Evolutionary conservation across 2,113 vertebrate species (phyloP).

Genomic region (Sapayoa aenigma): DNA sequence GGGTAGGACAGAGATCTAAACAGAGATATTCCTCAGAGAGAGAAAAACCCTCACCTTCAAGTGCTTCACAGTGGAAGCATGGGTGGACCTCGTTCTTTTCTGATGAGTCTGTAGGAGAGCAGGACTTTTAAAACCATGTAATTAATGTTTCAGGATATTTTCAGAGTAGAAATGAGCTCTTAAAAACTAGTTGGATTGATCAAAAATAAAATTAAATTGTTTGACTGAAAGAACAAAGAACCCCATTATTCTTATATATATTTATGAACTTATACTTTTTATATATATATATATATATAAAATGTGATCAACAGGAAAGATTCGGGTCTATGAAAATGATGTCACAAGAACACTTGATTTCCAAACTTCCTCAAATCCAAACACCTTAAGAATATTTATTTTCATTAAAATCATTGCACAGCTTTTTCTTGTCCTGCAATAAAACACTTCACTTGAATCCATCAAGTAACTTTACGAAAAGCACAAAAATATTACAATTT

Average conservation of each 20-base stretch:
- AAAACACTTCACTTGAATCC: not conserved
- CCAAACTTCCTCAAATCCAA: not conserved
- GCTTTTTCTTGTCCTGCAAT: not conserved
- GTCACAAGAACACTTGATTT: not conserved
- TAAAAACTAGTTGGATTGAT: not conserved
- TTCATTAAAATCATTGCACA: not conserved
- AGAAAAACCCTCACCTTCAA: not conserved
- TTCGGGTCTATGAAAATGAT: not conserved
- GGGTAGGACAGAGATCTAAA: not conserved
- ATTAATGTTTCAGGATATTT: not conserved
- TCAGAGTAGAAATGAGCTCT: not conserved
- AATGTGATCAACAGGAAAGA: not conserved
- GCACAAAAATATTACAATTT: not conserved
- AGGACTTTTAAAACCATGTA: not conserved
- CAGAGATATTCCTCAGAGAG: not conserved
- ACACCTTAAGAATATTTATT: not conserved
- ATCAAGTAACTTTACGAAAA: not conserved
- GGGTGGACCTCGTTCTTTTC: accelerated
- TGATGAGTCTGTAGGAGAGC: not conserved
- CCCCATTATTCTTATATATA: not conserved
- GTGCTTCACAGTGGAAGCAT: not conserved
- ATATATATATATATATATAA: not conserved
- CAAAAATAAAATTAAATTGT: not conserved
- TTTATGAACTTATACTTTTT: not conserved
- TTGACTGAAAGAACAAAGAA: not conserved